Base-by-base conservation (phyloP, 2,797 vertebrate genomes). In the Parauchenoglanis punctatus region DNA sequence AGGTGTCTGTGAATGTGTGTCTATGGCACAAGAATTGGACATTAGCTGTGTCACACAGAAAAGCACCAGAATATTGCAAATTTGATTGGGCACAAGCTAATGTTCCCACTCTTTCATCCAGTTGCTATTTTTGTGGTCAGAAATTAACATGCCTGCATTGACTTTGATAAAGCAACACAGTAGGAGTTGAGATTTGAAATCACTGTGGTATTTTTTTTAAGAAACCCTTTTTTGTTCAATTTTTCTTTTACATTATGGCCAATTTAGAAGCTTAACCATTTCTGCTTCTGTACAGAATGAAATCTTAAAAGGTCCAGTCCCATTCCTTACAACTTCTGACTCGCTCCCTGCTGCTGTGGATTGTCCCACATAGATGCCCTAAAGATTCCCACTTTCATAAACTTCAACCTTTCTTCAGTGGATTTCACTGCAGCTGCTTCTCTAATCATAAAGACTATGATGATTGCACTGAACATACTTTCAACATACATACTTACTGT, bases 121-220 rank as follows among this genome's bases (percentile, higher is more conserved):
- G 54, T 80, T 80, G 56, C 31, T 40, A 40, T 80, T 80, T 59
- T 59, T 59, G 28, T 61, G 78, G 23, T 81, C 58, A 61, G 78
- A 81, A 40, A 61, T 44, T 2, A 81, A 81, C 56, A 63, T 81
- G 35, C 35, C 28, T 25, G 20, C 56, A 23, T 6, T 44, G 58
- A 80, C 31, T 35, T 25, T 59, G 31, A 59, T 13, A 5, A 12
- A 44, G 78, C 56, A 81, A 35, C 1, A 23, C 35, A 81, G 20
- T 35, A 81, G 35, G 78, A 81, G 58, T 0, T n/a, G 23, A 25
- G 35, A 63, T 61, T 61, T 81, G 58, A 59, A 81, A 81, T 23
- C 11, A 3, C 31, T 58, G 54, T 40, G 54, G 35, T n/a, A 81
- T 61, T 81, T 81, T 44, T 81, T 7, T n/a, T n/a, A n/a, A n/a